phyloP scores from a whole-genome alignment of 2,797 vertebrate species.

The Microcaecilia unicolor region DNA sequence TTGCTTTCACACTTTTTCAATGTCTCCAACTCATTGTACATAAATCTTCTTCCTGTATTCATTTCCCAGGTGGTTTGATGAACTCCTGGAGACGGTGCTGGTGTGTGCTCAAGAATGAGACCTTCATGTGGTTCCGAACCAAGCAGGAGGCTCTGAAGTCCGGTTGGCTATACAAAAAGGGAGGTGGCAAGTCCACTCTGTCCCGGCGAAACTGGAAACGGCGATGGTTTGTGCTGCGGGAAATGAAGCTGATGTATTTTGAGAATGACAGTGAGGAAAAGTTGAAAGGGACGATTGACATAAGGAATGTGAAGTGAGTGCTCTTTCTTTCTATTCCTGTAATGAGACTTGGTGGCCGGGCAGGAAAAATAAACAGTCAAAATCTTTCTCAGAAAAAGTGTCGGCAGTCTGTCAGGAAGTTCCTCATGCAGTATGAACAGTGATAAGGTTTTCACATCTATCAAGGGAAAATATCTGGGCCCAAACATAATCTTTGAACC shows the following conservation, averaged over 20 bases:
- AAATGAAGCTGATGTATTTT: conserved; percentile 82
- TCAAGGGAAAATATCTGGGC: too few species aligned
- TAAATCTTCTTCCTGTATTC: neutral
- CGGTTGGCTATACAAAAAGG: conserved; percentile 89
- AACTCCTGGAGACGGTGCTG: conserved; percentile 84
- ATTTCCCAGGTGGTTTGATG: conserved; percentile 73
- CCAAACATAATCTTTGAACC: too few species aligned
- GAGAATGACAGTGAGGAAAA: conserved; percentile 86
- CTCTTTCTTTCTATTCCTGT: too few species aligned
- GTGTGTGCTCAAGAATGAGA: conserved; percentile 87
- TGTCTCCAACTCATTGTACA: neutral
- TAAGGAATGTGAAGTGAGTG: conserved; percentile 72
- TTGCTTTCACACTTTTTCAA: neutral
- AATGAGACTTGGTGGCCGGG: too few species aligned
- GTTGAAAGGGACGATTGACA: conserved; percentile 78
- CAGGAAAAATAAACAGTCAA: too few species aligned
- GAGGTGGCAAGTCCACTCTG: conserved; percentile 81
- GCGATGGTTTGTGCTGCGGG: conserved; percentile 85
- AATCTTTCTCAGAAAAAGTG: too few species aligned
- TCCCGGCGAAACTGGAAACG: conserved; percentile 88
- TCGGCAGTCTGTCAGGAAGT: too few species aligned
- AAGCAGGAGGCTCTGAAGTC: conserved; percentile 85
- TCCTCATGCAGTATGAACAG: too few species aligned
- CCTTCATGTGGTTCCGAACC: conserved; percentile 90
- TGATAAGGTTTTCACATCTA: too few species aligned